Conservation (phyloP, 2,797 vertebrate genomes). For the Strix occidentalis region DNA sequence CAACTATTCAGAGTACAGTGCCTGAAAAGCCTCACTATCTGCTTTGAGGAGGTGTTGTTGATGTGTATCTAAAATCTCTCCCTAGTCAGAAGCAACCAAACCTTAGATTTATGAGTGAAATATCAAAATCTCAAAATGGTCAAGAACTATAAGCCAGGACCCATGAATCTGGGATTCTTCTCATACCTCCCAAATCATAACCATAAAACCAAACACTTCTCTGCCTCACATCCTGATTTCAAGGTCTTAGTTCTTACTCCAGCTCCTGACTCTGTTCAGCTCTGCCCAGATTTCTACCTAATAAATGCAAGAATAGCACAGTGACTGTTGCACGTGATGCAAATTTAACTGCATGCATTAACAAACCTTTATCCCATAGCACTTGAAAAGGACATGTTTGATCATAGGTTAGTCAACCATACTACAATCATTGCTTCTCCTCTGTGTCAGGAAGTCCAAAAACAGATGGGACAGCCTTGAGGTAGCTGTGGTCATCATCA, state of each 20-base stretch:
- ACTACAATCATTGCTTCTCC: background rate
- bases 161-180: background rate
- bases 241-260: background rate
- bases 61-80: background rate
- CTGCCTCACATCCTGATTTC: background rate
- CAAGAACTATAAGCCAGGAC: background rate
- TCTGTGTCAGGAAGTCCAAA: background rate
- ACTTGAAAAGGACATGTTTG: background rate
- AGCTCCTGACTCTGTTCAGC: background rate
- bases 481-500: background rate
- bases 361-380: background rate
- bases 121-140: background rate
- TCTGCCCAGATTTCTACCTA: background rate
- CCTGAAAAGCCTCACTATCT: background rate
- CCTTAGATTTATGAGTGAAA: background rate
- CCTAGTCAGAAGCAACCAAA: background rate
- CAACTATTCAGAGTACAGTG: background rate
- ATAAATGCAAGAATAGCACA: background rate
- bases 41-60: background rate
- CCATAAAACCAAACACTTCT: background rate
- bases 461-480: background rate
- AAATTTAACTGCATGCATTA: background rate
- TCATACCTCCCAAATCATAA: background rate
- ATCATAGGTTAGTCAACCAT: background rate
- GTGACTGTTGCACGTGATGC: background rate